phyloP scores from a whole-genome alignment of 2,888 invertebrate species.

The Adineta ricciae region DNA sequence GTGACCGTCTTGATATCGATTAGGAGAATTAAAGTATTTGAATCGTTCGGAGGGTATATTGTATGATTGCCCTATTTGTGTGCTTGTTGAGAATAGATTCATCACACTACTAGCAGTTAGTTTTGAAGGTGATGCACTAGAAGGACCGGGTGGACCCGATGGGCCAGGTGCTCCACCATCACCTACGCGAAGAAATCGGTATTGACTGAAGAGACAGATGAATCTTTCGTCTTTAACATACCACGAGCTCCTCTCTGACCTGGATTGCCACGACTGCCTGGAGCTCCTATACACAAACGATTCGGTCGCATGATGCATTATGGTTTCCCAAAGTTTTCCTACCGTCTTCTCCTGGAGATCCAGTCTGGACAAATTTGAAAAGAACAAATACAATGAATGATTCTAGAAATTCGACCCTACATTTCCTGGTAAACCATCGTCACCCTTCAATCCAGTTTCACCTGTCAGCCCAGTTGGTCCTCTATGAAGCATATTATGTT shows the following conservation, averaged over 20 bases:
- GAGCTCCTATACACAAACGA: background rate
- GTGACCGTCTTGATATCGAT: background rate
- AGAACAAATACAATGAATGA: too few relatives aligned
- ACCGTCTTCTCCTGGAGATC: background rate
- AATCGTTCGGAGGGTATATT: background rate
- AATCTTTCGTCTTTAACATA: background rate
- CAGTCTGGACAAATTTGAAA: background rate
- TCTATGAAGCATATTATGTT: background rate
- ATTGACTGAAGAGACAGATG: background rate
- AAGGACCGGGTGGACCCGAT: background rate
- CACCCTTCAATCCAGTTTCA: background rate
- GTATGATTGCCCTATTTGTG: background rate
- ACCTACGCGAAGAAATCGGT: background rate
- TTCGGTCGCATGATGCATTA: background rate
- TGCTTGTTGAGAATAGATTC: background rate
- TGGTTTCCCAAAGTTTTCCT: background rate
- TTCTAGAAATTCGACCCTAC: background rate
- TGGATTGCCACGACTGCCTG: background rate
- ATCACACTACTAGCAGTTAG: background rate
- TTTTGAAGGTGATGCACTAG: background rate
- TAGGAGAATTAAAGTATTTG: background rate
- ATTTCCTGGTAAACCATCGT: background rate
- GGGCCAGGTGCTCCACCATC: background rate
- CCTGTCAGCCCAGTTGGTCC: background rate
- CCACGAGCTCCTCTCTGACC: background rate